These are phyloP conservation scores for Lepilemur septentrionalis DNA, from an alignment of 2,797 vertebrate genomes.

Conservation along the genomic window DNA sequence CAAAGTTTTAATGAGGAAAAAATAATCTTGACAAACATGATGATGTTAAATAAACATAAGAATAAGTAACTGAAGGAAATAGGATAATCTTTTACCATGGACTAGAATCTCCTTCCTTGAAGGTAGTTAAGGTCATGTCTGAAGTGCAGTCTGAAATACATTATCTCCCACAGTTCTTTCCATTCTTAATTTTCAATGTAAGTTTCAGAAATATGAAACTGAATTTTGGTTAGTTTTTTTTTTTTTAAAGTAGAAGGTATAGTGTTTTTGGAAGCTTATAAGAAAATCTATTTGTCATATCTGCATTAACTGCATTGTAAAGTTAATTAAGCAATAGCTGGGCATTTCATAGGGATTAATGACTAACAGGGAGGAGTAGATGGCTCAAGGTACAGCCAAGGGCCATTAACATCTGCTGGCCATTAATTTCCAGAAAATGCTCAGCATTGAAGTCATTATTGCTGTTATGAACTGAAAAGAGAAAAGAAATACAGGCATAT, in stretches of 20 bases:
- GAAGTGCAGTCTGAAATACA: background rate
- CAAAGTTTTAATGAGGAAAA: constrained; percentile 28
- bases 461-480: constrained; percentile 66
- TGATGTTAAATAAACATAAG: constrained; percentile 15
- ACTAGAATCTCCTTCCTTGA: background rate
- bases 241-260: constrained; percentile 61
- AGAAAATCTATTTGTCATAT: constrained; percentile 66
- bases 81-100: background rate
- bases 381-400: constrained; percentile 72
- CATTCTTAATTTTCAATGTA: background rate
- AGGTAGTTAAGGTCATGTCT: background rate
- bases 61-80: background rate
- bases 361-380: constrained; percentile 63
- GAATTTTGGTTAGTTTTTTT: constrained; percentile 52
- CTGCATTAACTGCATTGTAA: constrained; percentile 66
- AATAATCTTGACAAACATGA: background rate
- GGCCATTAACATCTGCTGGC: constrained; percentile 70
- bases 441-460: constrained; percentile 62
- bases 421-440: constrained; percentile 55
- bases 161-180: background rate
- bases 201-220: constrained; percentile 37
- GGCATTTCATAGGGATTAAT: constrained; percentile 74
- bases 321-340: constrained; percentile 73
- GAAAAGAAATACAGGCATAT: constrained; percentile 80
- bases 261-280: constrained; percentile 18